phyloP scores from a whole-genome alignment of 1,140 invertebrate species.

The Drosophila arizonae region DNA sequence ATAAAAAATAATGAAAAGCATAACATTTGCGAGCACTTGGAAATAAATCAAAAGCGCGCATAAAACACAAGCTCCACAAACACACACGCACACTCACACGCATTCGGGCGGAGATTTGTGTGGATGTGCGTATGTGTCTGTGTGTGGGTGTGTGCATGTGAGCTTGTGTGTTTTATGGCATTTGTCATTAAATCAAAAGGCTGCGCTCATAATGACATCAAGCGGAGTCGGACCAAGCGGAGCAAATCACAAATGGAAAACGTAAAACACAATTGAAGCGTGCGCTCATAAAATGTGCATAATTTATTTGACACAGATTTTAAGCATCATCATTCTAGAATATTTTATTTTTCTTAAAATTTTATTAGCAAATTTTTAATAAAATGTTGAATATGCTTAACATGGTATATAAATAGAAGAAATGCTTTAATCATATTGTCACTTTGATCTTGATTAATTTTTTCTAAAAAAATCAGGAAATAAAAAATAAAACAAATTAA shows the following conservation, averaged over 20 bases:
- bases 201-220: conserved; percentile 76
- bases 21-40: conserved; percentile 35
- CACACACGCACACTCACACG: conserved; percentile 8
- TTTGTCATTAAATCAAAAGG: conserved; percentile 79
- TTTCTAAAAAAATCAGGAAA: too few relatives aligned
- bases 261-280: conserved; percentile 38
- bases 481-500: too few relatives aligned
- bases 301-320: conserved; percentile 68
- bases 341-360: too few relatives aligned
- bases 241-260: conserved; percentile 46
- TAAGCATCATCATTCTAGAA: background rate
- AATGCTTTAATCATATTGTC: background rate
- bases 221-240: conserved; percentile 25
- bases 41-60: conserved; percentile 70
- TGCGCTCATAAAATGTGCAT: conserved; percentile 35
- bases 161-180: conserved; percentile 62
- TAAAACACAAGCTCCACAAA: conserved; percentile 45
- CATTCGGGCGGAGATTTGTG: conserved; percentile 1
- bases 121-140: conserved; percentile 35
- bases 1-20: conserved; percentile 66
- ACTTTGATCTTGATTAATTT: too few relatives aligned
- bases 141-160: conserved; percentile 32
- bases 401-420: too few relatives aligned
- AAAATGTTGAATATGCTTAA: too few relatives aligned
- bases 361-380: too few relatives aligned